These are phyloP conservation scores for Drosophila gaucha DNA, from an alignment of 2,888 invertebrate genomes.

Conservation along the genomic window DNA sequence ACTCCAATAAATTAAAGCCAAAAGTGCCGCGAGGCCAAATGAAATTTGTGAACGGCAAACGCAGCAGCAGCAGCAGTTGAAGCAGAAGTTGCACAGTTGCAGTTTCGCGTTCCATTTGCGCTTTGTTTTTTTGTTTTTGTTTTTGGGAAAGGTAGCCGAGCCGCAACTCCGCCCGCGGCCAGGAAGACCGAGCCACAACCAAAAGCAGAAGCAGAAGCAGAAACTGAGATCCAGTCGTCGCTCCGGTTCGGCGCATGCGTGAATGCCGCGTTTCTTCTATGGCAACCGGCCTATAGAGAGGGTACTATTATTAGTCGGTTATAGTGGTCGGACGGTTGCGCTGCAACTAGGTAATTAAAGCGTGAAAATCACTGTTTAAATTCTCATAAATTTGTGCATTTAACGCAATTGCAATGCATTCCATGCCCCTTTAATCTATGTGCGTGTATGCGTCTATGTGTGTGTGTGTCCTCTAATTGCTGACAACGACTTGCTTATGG, in stretches of 20 bases:
- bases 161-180: conserved; percentile 51
- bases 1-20: conserved; percentile 79
- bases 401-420: conserved; percentile 65
- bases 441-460: conserved; percentile 12
- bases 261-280: conserved; percentile 32
- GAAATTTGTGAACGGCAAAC: conserved; percentile 57
- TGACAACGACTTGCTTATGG: conserved; percentile 54
- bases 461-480: conserved; percentile 41
- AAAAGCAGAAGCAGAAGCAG: conserved; percentile 7
- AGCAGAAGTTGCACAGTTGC: conserved; percentile 76
- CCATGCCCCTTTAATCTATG: conserved; percentile 8
- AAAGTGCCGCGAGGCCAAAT: conserved; percentile 69
- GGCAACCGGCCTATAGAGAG: conserved; percentile 20
- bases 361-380: conserved; percentile 83
- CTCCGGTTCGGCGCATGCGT: conserved; percentile 29
- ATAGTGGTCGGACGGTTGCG: conserved; percentile 12
- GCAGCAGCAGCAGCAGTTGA: conserved; percentile 20
- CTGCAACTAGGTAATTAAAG: conserved; percentile 79
- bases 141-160: conserved; percentile 58
- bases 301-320: conserved; percentile 57
- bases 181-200: conserved; percentile 43
- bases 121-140: conserved; percentile 19
- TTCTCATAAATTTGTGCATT: conserved; percentile 82
- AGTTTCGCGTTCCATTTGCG: conserved; percentile 70
- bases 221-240: conserved; percentile 11